Percentiles rank a stretch among this genome's conserved stretches.
Conservation (phyloP, 2,797 vertebrate genomes). For the Chaenodraco wilsoni region DNA sequence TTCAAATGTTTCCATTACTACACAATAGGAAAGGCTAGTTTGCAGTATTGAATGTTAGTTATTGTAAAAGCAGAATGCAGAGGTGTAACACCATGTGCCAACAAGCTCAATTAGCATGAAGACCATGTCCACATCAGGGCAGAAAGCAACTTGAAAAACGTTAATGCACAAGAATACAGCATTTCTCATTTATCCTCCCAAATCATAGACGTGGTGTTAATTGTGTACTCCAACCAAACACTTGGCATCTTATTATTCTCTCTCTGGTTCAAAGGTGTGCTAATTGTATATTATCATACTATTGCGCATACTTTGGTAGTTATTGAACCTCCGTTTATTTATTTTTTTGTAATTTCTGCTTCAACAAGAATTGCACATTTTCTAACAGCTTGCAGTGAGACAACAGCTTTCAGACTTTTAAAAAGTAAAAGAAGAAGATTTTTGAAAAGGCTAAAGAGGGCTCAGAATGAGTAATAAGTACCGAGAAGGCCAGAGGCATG, state of each 20-base stretch:
- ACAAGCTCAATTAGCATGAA: constrained; percentile 30
- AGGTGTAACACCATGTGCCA: constrained; percentile 26
- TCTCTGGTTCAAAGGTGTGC: not conserved
- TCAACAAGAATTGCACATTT: not conserved
- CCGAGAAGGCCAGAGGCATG: constrained; percentile 97
- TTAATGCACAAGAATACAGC: not conserved
- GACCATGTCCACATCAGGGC: constrained; percentile 13
- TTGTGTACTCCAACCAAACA: constrained; percentile 11
- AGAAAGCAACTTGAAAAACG: not conserved
- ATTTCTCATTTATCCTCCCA: not conserved
- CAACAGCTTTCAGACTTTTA: constrained; percentile 21
- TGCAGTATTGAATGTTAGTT: constrained; percentile 22
- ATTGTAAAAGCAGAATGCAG: constrained; percentile 39
- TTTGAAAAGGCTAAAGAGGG: constrained; percentile 16
- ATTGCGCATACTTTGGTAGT: not conserved
- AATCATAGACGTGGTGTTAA: constrained; percentile 16
- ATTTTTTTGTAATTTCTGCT: not conserved
- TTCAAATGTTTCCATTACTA: constrained; percentile 3
- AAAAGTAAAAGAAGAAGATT: constrained; percentile 21
- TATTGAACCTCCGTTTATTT: not conserved
- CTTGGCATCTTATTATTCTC: not conserved
- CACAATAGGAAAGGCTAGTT: constrained; percentile 3
- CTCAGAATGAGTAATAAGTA: constrained; percentile 77
- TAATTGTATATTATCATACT: not conserved
- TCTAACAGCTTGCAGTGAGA: constrained; percentile 3